A percentile compares a stretch with the other conserved stretches of the same genome.
These are phyloP conservation scores for Hemiprocne comata DNA, from an alignment of 2,113 vertebrate genomes.

Conservation along the genomic window DNA sequence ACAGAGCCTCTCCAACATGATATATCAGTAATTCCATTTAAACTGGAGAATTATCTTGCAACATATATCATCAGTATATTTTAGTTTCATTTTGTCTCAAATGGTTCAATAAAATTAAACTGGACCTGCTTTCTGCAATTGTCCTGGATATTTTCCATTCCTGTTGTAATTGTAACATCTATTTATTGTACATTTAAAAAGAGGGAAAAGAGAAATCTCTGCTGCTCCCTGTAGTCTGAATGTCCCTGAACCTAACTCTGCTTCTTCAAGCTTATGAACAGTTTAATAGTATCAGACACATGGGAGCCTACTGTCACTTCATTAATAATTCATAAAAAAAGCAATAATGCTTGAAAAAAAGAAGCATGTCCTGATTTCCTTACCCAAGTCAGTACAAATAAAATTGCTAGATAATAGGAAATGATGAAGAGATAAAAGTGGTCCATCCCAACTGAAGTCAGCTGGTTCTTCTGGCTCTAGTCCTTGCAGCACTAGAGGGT, in stretches of 20 bases:
- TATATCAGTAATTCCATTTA: not conserved
- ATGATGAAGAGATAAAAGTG: not conserved
- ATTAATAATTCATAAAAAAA: conserved; percentile 10
- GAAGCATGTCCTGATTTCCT: conserved; percentile 1
- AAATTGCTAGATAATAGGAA: not conserved
- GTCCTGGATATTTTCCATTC: not conserved
- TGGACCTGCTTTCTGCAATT: not conserved
- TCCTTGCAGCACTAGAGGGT: not conserved
- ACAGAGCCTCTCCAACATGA: not conserved
- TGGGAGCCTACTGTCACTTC: not conserved
- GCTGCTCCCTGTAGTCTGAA: not conserved
- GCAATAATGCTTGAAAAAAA: not conserved
- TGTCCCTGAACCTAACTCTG: not conserved
- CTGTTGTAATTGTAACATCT: not conserved
- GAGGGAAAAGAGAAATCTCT: not conserved
- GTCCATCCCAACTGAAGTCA: not conserved
- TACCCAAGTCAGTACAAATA: not conserved
- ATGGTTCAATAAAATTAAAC: conserved; percentile 18
- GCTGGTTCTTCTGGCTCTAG: not conserved
- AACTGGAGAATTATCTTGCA: not conserved
- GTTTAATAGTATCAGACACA: not conserved
- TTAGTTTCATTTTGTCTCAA: not conserved
- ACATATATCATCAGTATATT: not conserved
- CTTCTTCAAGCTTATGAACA: not conserved
- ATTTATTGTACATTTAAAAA: not conserved